Percentiles rank a stretch among this genome's conserved stretches.
Evolutionary conservation across 92 coral and sea anemone genomes (phyloP).

Genomic region (Heliopora coerulea): DNA sequence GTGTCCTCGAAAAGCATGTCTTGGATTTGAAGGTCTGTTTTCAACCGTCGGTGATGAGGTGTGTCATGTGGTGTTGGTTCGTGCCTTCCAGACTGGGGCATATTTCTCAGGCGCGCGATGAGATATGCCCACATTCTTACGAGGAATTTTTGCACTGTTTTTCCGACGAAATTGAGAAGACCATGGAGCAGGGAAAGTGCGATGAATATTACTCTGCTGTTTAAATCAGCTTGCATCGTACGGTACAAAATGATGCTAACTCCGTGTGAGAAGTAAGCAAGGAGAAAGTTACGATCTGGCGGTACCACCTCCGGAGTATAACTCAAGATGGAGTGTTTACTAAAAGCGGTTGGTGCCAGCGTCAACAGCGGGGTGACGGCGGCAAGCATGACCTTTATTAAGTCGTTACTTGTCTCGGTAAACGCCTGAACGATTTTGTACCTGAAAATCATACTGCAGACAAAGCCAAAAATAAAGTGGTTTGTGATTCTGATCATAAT

Average conservation of each 20-base stretch:
- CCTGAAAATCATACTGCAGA: not conserved
- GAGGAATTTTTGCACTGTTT: constrained; percentile 62
- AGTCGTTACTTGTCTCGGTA: constrained; percentile 18
- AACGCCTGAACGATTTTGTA: constrained; percentile 46
- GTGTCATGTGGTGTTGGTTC: constrained; percentile 25
- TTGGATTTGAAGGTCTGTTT: constrained; percentile 71
- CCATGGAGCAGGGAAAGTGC: constrained; percentile 67
- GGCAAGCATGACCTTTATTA: constrained; percentile 54
- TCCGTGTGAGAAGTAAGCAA: constrained; percentile 48
- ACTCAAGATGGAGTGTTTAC: constrained; percentile 24
- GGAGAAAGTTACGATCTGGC: constrained; percentile 49
- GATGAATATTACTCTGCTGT: constrained; percentile 46
- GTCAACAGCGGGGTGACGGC: constrained; percentile 55
- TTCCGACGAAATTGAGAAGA: constrained; percentile 51
- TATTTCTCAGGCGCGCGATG: constrained; percentile 32
- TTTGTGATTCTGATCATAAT: not conserved
- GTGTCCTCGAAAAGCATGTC: constrained; percentile 61
- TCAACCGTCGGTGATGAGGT: constrained; percentile 72
- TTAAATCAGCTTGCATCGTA: constrained; percentile 66
- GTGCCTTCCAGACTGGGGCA: constrained; percentile 25
- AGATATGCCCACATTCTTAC: constrained; percentile 43
- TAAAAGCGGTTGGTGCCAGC: not conserved
- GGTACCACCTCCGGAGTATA: constrained; percentile 47
- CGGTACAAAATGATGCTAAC: constrained; percentile 54
- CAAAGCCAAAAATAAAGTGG: not conserved